Evolutionary conservation across 2,888 invertebrate genomes (phyloP), one percentile per base, ranked within the genome.

Genomic region (Drosophila buzzatii): DNA sequence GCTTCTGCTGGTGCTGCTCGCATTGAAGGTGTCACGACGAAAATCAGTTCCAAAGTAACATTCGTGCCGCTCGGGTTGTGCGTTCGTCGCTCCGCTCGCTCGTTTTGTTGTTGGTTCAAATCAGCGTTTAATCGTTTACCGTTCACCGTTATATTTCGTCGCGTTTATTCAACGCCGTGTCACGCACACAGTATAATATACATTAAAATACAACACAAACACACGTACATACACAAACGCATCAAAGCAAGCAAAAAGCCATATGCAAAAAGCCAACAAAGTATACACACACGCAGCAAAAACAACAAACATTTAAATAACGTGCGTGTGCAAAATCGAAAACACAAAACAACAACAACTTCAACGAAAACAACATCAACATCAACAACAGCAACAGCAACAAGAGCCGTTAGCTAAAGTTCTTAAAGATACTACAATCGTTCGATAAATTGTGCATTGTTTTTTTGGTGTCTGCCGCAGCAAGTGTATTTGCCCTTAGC

Each of bases 31-130:
- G 90, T 86, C 86, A 83, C 81, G 81, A 85, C 66, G 73, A 75
- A 85, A 90, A 84, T 92, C 92, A 92, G 92, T 92, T 91, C 80
- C 83, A 91, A 91, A 92, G 91, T 92, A 91, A 91, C 92, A 88
- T 92, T 92, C 92, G 90, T 91, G 90, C 91, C 91, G 92, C 83
- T 81, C 88, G 88, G 91, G 84, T 90, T 88, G 88, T 90, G 83
- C 78, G 81, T 91, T 88, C 76, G 89, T 91, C 82, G 85, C 79
- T 79, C 77, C 80, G 80, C 83, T 83, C 73, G 82, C 74, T 75
- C 70, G 82, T 66, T 71, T 78, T 71, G 82, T 81, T 70, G 81
- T 80, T 71, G 76, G 77, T 73, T 75, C 71, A 81, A 33, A 53
- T 53, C 73, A 77, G 71, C 58, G 72, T 76, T 73, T 35, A 9